Percentiles rank a stretch among this genome's conserved stretches.
phyloP scores from a whole-genome alignment of 2,797 vertebrate species.

The Melanotaenia nigrans region DNA sequence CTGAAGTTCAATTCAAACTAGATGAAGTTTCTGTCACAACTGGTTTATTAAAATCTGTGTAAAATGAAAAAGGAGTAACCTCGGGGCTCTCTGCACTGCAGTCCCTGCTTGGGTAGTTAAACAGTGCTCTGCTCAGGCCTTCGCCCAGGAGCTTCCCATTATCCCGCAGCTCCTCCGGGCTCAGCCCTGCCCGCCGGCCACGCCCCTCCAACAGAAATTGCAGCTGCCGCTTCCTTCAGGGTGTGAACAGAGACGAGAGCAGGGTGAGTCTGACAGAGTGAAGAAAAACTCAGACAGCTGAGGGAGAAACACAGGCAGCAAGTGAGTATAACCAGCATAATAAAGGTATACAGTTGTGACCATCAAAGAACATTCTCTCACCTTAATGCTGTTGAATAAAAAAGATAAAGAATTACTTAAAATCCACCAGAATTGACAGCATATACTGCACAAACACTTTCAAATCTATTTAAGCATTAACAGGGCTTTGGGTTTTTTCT shows the following conservation, averaged over 20 bases:
- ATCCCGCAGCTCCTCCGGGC: conserved; percentile 88
- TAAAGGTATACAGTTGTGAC: conserved; percentile 4
- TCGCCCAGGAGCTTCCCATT: conserved; percentile 88
- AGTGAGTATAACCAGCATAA: conserved; percentile 9
- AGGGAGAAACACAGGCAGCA: conserved; percentile 4
- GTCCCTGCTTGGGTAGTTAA: conserved; percentile 90
- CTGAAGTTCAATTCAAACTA: background rate
- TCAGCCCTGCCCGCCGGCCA: conserved; percentile 85
- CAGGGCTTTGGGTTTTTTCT: conserved; percentile 12
- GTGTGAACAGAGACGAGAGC: conserved; percentile 20
- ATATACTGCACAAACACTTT: background rate
- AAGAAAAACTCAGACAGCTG: conserved; percentile 20
- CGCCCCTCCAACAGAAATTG: conserved; percentile 91
- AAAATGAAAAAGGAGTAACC: conserved; percentile 73
- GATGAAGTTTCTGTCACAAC: background rate
- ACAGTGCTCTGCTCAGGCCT: conserved; percentile 84
- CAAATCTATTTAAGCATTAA: background rate
- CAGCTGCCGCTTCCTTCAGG: conserved; percentile 90
- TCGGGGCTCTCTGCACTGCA: conserved; percentile 88
- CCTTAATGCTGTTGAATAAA: background rate
- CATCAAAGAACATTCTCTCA: conserved; percentile 5
- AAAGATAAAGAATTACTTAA: background rate
- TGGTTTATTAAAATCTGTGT: background rate
- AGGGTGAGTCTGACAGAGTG: conserved; percentile 2
- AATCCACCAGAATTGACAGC: background rate